Evolutionary conservation across 2,888 invertebrate genomes (phyloP).

Genomic region (Amphimallon solstitiale): DNA sequence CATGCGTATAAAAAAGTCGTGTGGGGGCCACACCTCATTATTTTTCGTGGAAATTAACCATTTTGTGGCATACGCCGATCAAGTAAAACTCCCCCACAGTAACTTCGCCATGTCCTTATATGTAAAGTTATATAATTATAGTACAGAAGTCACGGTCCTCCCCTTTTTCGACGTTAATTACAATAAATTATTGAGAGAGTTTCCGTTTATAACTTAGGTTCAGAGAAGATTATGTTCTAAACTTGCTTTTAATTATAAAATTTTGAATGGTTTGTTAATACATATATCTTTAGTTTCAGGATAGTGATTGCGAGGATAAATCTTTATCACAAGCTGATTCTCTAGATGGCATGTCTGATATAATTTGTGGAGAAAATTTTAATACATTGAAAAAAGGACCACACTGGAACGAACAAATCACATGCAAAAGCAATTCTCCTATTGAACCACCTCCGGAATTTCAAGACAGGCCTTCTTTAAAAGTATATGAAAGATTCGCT

Average conservation of each 20-base stretch:
- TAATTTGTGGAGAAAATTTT: conserved; percentile 83
- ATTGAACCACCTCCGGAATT: conserved; percentile 89
- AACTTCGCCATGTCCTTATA: too few relatives aligned
- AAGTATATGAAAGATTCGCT: conserved; percentile 35
- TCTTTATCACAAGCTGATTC: conserved; percentile 83
- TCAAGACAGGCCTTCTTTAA: conserved; percentile 70
- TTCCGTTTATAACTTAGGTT: too few relatives aligned
- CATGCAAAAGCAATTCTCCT: conserved; percentile 69
- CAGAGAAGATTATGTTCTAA: too few relatives aligned
- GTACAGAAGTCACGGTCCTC: too few relatives aligned
- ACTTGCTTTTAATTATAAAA: background rate
- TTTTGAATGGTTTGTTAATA: background rate
- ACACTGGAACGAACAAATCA: conserved; percentile 64
- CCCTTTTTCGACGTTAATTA: too few relatives aligned
- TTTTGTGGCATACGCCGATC: too few relatives aligned
- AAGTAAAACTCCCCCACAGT: too few relatives aligned
- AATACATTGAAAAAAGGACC: conserved; percentile 86
- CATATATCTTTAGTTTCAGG: conserved; percentile 69
- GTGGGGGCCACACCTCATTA: too few relatives aligned
- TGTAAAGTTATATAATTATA: too few relatives aligned
- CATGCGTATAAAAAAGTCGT: too few relatives aligned
- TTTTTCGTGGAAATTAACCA: too few relatives aligned
- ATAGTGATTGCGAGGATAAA: conserved; percentile 83
- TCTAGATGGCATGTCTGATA: conserved; percentile 77
- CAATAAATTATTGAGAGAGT: too few relatives aligned